Percentiles rank a stretch among this genome's conserved stretches.
phyloP scores from a whole-genome alignment of 2,797 vertebrate genomes.

The Graptemys geographica region DNA sequence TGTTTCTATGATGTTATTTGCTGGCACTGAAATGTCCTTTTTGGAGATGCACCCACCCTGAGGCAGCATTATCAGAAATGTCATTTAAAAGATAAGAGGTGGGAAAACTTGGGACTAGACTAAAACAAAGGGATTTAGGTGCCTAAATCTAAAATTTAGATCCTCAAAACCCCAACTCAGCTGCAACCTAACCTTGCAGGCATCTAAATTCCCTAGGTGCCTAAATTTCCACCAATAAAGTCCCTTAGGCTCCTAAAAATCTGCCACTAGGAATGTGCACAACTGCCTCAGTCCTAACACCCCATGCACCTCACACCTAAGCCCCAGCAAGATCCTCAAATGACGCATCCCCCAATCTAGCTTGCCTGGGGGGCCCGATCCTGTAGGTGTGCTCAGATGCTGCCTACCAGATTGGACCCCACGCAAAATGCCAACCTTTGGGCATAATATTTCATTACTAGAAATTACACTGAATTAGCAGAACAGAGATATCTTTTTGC shows the following conservation, averaged over 20 bases:
- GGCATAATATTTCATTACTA: background rate
- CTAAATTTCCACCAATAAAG: background rate
- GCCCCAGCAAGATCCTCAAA: background rate
- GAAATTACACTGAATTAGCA: background rate
- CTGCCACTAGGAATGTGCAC: background rate
- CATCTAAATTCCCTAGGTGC: background rate
- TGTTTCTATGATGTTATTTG: background rate
- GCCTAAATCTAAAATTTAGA: background rate
- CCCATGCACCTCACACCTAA: background rate
- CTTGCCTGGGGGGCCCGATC: background rate
- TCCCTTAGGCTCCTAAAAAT: background rate
- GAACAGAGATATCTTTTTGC: background rate
- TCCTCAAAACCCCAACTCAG: background rate
- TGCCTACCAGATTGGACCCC: background rate
- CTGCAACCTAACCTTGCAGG: background rate
- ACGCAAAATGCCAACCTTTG: background rate
- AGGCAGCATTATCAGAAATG: background rate
- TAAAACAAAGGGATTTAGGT: background rate
- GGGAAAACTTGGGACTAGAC: background rate
- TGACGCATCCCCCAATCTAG: background rate
- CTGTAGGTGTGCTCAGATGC: background rate
- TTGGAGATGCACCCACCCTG: background rate
- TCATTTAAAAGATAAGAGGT: background rate
- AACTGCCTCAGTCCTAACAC: background rate
- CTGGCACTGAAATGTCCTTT: background rate